Evolutionary conservation across 2,113 vertebrate genomes (phyloP).

Genomic region (Holacanthus passer): DNA sequence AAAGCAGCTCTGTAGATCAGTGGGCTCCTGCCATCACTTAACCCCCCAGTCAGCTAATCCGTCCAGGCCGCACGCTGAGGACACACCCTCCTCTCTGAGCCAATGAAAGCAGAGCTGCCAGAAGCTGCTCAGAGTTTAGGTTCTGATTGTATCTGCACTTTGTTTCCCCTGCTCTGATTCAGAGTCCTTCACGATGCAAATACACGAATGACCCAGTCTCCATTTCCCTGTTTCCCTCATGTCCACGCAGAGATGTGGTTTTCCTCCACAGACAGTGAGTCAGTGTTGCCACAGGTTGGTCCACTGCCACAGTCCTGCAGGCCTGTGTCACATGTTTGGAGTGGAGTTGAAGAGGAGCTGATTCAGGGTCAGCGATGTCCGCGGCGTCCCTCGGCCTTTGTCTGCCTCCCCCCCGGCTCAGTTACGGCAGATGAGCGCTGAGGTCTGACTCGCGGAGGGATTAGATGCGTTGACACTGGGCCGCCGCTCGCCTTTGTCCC

Average conservation of each 20-base stretch:
- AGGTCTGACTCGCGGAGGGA: slow-evolving; percentile 59
- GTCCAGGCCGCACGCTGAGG: neutral
- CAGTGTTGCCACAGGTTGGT: neutral
- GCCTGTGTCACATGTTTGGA: slow-evolving; percentile 55
- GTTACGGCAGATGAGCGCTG: slow-evolving; percentile 45
- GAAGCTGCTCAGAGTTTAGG: neutral
- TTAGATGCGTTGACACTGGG: slow-evolving; percentile 75
- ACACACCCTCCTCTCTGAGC: slow-evolving; percentile 7
- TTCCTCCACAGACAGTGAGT: neutral
- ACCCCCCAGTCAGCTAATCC: slow-evolving; percentile 32
- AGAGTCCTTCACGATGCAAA: too few relatives aligned
- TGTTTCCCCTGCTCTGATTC: neutral
- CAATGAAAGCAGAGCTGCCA: neutral
- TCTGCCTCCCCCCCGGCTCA: slow-evolving; percentile 37
- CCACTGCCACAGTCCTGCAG: neutral
- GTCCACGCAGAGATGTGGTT: too few relatives aligned
- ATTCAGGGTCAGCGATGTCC: slow-evolving; percentile 25
- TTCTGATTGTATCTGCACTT: neutral
- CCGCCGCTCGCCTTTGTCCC: slow-evolving; percentile 77
- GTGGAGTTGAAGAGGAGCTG: slow-evolving; percentile 34
- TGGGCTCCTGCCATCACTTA: slow-evolving; percentile 4
- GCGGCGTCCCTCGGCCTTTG: slow-evolving; percentile 46
- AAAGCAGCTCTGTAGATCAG: slow-evolving; percentile 42
- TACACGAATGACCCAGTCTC: too few relatives aligned
- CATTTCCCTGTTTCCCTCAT: too few relatives aligned